These are phyloP conservation scores for Mythimna impura DNA, from an alignment of 2,888 invertebrate genomes.

Conservation along the genomic window DNA sequence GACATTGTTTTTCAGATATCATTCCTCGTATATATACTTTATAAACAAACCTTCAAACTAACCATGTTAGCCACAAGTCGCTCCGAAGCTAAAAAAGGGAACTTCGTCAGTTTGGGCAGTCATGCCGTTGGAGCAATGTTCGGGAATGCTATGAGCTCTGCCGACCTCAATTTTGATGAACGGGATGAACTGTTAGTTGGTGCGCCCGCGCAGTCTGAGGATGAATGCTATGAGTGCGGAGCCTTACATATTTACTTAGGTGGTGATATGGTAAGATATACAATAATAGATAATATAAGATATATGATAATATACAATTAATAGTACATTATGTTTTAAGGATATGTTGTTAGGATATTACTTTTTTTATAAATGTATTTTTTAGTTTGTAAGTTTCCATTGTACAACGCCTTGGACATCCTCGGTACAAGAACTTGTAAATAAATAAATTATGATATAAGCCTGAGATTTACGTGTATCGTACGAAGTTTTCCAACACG, in stretches of 20 bases:
- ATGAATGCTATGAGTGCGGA: conserved; percentile 56
- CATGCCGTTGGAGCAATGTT: conserved; percentile 48
- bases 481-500: too few species aligned
- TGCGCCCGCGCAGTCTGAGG: conserved; percentile 49
- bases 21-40: conserved; percentile 33
- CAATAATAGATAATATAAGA: too few species aligned
- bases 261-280: conserved; percentile 50
- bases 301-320: too few species aligned
- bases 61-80: neutral
- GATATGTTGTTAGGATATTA: too few species aligned
- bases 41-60: neutral
- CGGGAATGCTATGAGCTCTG: conserved; percentile 44
- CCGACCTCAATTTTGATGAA: conserved; percentile 52
- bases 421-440: too few species aligned
- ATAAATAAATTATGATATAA: too few species aligned
- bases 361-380: too few species aligned
- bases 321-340: too few species aligned
- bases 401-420: too few species aligned
- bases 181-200: conserved; percentile 51
- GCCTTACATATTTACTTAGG: conserved; percentile 57
- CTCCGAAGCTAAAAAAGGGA: accelerated
- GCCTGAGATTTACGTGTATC: too few species aligned
- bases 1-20: conserved; percentile 41
- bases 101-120: conserved; percentile 4
- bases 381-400: too few species aligned